These are phyloP conservation scores for Dicyrtomina minuta DNA, from an alignment of 2,888 invertebrate genomes.

Conservation along the genomic window DNA sequence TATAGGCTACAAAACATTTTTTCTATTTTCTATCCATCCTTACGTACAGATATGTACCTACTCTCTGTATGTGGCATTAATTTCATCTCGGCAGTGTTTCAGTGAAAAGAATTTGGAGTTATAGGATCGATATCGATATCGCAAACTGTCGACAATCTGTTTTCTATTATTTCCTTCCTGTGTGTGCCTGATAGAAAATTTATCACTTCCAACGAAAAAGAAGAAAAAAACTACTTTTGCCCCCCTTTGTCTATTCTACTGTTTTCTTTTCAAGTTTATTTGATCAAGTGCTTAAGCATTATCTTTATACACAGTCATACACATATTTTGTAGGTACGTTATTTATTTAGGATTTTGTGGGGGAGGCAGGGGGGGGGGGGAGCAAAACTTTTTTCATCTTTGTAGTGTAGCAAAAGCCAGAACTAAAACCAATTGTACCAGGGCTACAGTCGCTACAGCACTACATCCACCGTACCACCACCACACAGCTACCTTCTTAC, in stretches of 20 bases:
- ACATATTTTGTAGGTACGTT: background rate
- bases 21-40: no score
- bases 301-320: background rate
- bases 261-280: background rate
- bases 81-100: no score
- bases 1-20: no score
- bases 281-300: slow-evolving; percentile 15
- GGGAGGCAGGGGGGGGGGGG: background rate
- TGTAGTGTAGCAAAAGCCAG: no score
- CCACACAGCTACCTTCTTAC: no score
- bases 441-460: no score
- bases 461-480: no score
- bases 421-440: no score
- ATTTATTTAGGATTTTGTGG: background rate
- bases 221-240: background rate
- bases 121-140: slow-evolving; percentile 20
- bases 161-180: slow-evolving; percentile 31
- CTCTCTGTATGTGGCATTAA: no score
- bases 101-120: no score
- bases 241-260: background rate
- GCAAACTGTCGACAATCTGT: slow-evolving; percentile 15
- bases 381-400: no score
- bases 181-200: slow-evolving; percentile 25
- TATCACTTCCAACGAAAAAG: slow-evolving; percentile 8
- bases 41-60: no score